A percentile compares a stretch with the other conserved stretches of the same genome.
These are phyloP conservation scores for Apodemus sylvaticus DNA, from an alignment of 2,113 vertebrate species.

Conservation along the genomic window DNA sequence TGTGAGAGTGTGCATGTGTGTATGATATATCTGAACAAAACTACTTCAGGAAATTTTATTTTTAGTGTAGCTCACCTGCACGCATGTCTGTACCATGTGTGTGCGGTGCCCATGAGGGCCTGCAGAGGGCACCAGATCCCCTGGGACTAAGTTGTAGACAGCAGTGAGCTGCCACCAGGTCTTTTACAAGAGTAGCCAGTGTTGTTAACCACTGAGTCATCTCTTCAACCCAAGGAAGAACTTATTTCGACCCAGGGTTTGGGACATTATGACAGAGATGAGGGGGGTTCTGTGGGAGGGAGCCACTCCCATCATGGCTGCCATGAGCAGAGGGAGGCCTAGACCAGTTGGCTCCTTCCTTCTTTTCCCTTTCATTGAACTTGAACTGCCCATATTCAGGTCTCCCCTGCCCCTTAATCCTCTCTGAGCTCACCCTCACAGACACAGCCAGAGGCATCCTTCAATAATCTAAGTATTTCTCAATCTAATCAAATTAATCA, in stretches of 20 bases:
- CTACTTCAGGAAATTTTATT: too few species aligned
- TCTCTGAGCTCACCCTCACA: background rate
- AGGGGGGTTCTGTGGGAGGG: too few species aligned
- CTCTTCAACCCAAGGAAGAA: background rate
- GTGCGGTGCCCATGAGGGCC: background rate
- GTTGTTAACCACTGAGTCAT: background rate
- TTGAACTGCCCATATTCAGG: background rate
- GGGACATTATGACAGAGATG: background rate
- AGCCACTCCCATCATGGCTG: background rate
- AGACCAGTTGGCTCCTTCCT: too few species aligned
- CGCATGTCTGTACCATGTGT: background rate
- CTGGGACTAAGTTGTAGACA: background rate
- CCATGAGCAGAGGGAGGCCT: background rate
- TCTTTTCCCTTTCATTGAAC: too few species aligned
- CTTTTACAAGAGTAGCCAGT: background rate
- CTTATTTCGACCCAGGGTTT: too few species aligned
- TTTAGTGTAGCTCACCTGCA: background rate
- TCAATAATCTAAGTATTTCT: background rate
- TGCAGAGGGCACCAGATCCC: background rate
- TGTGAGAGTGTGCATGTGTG: background rate
- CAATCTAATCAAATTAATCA: background rate
- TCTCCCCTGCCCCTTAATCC: background rate
- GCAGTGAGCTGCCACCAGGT: rapidly evolving
- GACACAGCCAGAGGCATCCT: background rate
- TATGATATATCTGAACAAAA: background rate